phyloP scores from a whole-genome alignment of 2,113 vertebrate genomes.

The Ptyas mucosa region DNA sequence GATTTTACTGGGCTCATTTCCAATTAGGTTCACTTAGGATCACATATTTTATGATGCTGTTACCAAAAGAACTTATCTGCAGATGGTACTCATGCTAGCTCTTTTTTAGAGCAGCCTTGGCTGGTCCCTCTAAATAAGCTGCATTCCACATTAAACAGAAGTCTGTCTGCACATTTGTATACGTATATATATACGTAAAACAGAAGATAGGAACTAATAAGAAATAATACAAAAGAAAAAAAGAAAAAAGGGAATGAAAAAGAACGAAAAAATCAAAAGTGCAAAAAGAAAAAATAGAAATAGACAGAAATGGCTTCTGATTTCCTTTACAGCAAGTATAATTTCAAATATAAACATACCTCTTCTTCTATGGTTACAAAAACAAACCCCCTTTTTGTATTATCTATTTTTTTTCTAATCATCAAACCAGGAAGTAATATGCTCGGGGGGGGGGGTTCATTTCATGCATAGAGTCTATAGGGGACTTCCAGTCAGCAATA shows the following conservation, averaged over 20 bases:
- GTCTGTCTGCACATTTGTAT: not conserved
- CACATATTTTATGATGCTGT: constrained; percentile 17
- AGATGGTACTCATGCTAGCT: not conserved
- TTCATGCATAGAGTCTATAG: not conserved
- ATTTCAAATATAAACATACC: not conserved
- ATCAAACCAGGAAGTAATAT: not conserved
- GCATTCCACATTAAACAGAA: not conserved
- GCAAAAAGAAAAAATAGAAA: not conserved
- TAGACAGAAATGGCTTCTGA: not conserved
- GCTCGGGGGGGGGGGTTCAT: not conserved
- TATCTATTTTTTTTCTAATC: not conserved
- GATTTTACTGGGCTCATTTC: constrained; percentile 1
- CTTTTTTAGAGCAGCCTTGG: not conserved
- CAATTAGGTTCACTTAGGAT: constrained; percentile 10
- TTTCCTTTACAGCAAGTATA: not conserved
- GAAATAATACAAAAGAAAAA: not conserved
- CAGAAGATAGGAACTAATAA: not conserved
- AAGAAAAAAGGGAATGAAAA: not conserved
- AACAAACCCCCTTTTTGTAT: no score
- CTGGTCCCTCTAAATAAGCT: not conserved
- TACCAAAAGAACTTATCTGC: constrained; percentile 14
- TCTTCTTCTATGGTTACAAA: not conserved
- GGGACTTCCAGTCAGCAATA: not conserved
- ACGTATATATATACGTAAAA: no score
- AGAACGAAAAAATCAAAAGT: not conserved